Conservation (phyloP, 2,888 invertebrate species). For the Hyposoter dolosus region DNA sequence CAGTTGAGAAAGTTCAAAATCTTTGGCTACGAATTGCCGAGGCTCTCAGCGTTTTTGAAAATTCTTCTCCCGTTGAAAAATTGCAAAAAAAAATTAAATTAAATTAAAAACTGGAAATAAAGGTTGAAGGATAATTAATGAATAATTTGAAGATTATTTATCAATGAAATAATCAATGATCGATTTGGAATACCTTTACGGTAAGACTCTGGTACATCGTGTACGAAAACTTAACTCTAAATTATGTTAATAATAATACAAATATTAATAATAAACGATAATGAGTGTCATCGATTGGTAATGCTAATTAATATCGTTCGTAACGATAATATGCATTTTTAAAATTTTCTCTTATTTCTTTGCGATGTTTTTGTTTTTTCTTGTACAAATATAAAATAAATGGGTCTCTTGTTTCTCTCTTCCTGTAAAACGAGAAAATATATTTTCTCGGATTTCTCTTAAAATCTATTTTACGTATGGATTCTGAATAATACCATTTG, state of each 20-base stretch:
- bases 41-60: too few relatives aligned
- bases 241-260: not conserved
- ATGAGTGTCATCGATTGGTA: not conserved
- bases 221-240: constrained; percentile 24
- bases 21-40: too few relatives aligned
- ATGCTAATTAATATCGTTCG: constrained; percentile 16
- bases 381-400: constrained; percentile 54
- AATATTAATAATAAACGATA: constrained; percentile 25
- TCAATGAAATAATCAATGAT: constrained; percentile 67
- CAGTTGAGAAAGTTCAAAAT: too few relatives aligned
- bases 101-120: too few relatives aligned
- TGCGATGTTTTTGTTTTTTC: not conserved
- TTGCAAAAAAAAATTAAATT: too few relatives aligned
- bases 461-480: constrained; percentile 10
- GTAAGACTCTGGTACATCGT: constrained; percentile 64
- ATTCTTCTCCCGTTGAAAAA: too few relatives aligned
- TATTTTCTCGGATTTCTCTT: not conserved
- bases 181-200: constrained; percentile 74
- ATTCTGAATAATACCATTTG: constrained; percentile 16
- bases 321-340: constrained; percentile 8
- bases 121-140: too few relatives aligned
- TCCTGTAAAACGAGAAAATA: constrained; percentile 23
- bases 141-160: too few relatives aligned
- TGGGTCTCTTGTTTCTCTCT: constrained; percentile 58
- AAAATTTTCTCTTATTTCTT: constrained; percentile 6